Conservation (phyloP, 2,797 vertebrate species). For the Vipera ursinii region DNA sequence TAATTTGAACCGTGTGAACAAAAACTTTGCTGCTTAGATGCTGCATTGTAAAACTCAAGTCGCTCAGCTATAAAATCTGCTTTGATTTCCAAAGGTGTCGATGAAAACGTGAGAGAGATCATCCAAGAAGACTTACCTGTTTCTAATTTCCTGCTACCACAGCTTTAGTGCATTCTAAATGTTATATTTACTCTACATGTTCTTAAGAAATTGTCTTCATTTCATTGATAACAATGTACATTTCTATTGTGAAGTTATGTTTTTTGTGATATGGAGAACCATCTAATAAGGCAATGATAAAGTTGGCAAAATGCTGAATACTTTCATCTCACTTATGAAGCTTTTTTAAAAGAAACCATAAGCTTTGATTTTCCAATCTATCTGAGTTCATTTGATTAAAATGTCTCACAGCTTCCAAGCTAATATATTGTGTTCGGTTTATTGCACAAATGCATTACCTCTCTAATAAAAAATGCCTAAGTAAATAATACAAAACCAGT, state of each 20-base stretch:
- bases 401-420: neutral
- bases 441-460: neutral
- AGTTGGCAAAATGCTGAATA: neutral
- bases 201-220: neutral
- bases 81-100: slow-evolving; percentile 13
- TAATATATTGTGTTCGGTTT: neutral
- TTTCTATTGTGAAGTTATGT: neutral
- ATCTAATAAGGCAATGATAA: neutral
- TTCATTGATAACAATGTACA: neutral
- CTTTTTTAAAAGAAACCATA: neutral
- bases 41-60: neutral
- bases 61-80: neutral
- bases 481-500: slow-evolving; percentile 1
- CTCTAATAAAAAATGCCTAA: neutral
- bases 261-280: neutral
- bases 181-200: neutral
- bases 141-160: neutral
- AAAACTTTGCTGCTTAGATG: neutral
- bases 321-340: neutral
- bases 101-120: neutral
- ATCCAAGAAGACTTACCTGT: neutral
- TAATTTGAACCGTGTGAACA: neutral
- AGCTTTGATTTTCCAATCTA: neutral
- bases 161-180: neutral
- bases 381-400: neutral